A percentile compares a stretch with the other conserved stretches of the same genome.
Evolutionary conservation across 2,888 invertebrate genomes (phyloP).

Genomic region (Tenthredo amoena): DNA sequence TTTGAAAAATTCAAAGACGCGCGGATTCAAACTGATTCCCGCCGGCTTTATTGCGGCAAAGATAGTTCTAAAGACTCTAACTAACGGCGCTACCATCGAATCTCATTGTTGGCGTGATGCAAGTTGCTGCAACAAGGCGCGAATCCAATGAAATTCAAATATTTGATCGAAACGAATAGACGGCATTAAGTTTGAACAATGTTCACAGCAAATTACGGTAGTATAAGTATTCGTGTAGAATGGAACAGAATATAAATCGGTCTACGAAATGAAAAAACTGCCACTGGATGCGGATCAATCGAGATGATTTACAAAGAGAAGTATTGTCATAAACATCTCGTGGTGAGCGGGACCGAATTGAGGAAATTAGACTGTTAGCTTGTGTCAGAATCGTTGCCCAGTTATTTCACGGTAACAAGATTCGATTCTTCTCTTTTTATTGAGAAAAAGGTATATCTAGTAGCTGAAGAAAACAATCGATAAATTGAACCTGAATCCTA

Average conservation of each 20-base stretch:
- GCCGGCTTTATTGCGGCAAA: not conserved
- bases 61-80: not conserved
- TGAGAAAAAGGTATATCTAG: not conserved
- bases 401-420: not conserved
- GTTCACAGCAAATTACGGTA: not conserved
- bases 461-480: not conserved
- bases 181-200: too few species aligned
- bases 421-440: not conserved
- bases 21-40: conserved; percentile 9
- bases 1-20: conserved; percentile 2
- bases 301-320: not conserved
- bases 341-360: not conserved
- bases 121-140: not conserved
- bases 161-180: not conserved
- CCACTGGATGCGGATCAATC: not conserved
- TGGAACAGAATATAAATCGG: not conserved
- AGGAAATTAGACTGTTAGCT: too few species aligned
- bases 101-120: not conserved
- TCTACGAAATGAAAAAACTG: not conserved
- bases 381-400: too few species aligned
- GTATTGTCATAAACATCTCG: not conserved
- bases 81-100: not conserved
- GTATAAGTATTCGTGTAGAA: not conserved
- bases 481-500: not conserved
- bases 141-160: not conserved